Conservation (phyloP, 2,797 vertebrate genomes). For the Oreortyx pictus region DNA sequence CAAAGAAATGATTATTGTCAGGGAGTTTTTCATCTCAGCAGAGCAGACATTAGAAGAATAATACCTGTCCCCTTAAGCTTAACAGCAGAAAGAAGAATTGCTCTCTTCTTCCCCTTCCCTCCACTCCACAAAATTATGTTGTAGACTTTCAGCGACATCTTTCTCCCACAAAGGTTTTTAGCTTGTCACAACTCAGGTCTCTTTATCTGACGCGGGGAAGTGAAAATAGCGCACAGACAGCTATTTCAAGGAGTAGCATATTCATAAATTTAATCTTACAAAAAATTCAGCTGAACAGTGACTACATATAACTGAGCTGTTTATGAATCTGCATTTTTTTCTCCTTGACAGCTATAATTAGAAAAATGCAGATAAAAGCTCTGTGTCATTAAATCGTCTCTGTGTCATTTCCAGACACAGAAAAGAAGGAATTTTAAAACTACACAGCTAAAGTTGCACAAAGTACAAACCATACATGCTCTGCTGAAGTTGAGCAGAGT, state of each 20-base stretch:
- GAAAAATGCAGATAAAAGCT: not conserved
- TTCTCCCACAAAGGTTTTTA: slow-evolving; percentile 38
- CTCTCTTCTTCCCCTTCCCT: slow-evolving; percentile 8
- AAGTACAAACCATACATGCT: not conserved
- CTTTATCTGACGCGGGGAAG: slow-evolving; percentile 4
- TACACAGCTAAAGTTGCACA: not conserved
- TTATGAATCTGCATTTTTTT: not conserved
- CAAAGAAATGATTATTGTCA: slow-evolving; percentile 17
- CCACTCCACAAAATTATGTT: not conserved
- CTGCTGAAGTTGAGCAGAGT: not conserved
- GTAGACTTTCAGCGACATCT: slow-evolving; percentile 14
- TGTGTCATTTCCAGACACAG: not conserved
- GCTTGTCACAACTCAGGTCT: slow-evolving; percentile 29
- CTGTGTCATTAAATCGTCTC: not conserved
- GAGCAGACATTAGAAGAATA: slow-evolving; percentile 55
- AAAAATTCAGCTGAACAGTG: slow-evolving; percentile 25
- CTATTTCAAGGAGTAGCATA: not conserved
- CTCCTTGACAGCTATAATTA: not conserved
- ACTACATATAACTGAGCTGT: slow-evolving; percentile 1
- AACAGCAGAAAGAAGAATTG: slow-evolving; percentile 57
- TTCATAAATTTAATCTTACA: not conserved
- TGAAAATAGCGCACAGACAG: slow-evolving; percentile 19
- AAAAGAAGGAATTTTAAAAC: not conserved
- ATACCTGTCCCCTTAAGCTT: slow-evolving; percentile 54
- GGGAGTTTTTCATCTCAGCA: slow-evolving; percentile 54